Evolutionary conservation across 2,113 vertebrate genomes (phyloP).

Genomic region (Pangasianodon hypophthalmus): DNA sequence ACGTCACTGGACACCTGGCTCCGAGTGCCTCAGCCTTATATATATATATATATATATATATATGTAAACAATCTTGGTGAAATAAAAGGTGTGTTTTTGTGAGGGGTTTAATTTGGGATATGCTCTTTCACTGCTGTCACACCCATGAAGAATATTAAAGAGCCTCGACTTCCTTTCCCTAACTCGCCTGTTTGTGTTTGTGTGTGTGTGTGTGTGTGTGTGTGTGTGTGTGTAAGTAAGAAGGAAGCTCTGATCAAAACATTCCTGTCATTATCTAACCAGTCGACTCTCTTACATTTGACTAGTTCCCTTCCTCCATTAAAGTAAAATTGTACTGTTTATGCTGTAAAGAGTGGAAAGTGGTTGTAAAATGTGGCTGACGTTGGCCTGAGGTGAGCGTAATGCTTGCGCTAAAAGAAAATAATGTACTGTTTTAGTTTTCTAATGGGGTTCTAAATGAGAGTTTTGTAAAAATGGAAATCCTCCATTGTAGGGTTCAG

Average conservation of each 20-base stretch:
- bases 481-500: too few relatives aligned
- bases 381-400: not conserved
- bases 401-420: not conserved
- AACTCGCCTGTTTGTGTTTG: not conserved
- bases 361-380: not conserved
- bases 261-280: constrained; percentile 14
- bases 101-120: constrained; percentile 40
- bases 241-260: constrained; percentile 34
- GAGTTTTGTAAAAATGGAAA: too few relatives aligned
- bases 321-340: not conserved
- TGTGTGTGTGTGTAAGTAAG: constrained; percentile 21
- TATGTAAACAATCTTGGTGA: not conserved
- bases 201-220: constrained; percentile 18
- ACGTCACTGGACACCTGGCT: constrained; percentile 34
- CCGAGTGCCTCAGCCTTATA: constrained; percentile 14
- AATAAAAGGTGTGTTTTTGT: not conserved
- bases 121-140: constrained; percentile 45
- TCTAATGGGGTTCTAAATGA: too few relatives aligned
- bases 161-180: not conserved
- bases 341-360: not conserved
- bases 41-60: not conserved
- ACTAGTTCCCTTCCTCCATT: not conserved
- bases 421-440: not conserved
- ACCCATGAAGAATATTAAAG: constrained; percentile 11
- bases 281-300: not conserved